phyloP scores from a whole-genome alignment of 2,113 vertebrate genomes.

The Etheostoma spectabile region DNA sequence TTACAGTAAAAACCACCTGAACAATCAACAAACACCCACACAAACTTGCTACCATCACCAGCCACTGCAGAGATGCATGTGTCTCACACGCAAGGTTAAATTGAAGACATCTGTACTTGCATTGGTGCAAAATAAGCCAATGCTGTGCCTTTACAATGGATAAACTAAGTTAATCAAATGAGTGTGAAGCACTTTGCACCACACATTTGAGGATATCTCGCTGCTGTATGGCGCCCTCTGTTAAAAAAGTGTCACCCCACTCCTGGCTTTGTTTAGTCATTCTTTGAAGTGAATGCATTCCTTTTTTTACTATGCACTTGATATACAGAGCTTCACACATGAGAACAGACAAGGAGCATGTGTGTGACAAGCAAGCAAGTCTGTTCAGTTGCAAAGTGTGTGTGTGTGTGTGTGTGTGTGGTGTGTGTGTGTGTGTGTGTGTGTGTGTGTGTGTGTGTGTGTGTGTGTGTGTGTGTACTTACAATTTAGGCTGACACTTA shows the following conservation, averaged over 20 bases:
- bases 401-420: slow-evolving; percentile 1
- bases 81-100: slow-evolving; percentile 27
- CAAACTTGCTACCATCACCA: slow-evolving; percentile 13
- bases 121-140: slow-evolving; percentile 26
- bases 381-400: slow-evolving; percentile 20
- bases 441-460: slow-evolving; percentile 3
- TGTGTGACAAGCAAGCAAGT: slow-evolving; percentile 48
- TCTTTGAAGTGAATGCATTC: slow-evolving; percentile 46
- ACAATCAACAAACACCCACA: background rate
- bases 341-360: slow-evolving; percentile 33
- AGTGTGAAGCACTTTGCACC: slow-evolving; percentile 17
- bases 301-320: slow-evolving; percentile 30
- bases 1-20: background rate
- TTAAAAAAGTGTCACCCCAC: slow-evolving; percentile 43
- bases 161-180: slow-evolving; percentile 39
- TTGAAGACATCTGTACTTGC: slow-evolving; percentile 41
- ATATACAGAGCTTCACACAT: slow-evolving; percentile 32
- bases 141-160: slow-evolving; percentile 36
- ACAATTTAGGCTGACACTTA: slow-evolving; percentile 8
- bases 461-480: background rate
- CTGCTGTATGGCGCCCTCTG: slow-evolving; percentile 52
- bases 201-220: background rate
- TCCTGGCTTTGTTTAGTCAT: slow-evolving; percentile 49
- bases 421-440: slow-evolving; percentile 15
- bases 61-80: slow-evolving; percentile 11